Conservation (phyloP, 2,113 vertebrate genomes). For the Notarius quadriscutis region DNA sequence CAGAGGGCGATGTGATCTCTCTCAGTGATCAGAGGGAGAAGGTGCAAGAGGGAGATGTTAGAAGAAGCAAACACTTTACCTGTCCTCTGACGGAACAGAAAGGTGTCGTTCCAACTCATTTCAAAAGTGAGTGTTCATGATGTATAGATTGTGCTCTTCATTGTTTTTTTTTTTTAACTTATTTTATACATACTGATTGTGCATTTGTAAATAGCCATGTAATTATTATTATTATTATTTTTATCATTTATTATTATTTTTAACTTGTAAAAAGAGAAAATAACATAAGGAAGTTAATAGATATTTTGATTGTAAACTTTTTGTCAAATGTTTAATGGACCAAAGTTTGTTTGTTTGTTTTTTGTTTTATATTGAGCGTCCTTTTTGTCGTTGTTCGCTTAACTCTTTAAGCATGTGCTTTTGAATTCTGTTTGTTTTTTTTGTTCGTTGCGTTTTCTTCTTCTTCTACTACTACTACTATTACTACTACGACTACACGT, state of each 20-base stretch:
- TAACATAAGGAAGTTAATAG: constrained; percentile 68
- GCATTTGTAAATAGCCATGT: constrained; percentile 98
- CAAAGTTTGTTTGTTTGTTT: constrained; percentile 81
- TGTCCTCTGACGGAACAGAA: constrained; percentile 56
- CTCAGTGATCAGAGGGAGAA: not conserved
- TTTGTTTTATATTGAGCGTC: constrained; percentile 72
- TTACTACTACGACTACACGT: constrained; percentile 22
- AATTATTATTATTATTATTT: constrained; percentile 77
- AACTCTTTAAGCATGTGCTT: constrained; percentile 83
- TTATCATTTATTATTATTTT: constrained; percentile 50
- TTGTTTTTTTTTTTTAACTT: constrained; percentile 98
- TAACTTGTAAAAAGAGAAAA: constrained; percentile 83
- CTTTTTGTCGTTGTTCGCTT: constrained; percentile 74
- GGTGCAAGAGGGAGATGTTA: not conserved
- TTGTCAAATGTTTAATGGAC: constrained; percentile 95
- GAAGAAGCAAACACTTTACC: constrained; percentile 15
- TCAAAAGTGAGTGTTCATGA: constrained; percentile 74
- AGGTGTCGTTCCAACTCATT: constrained; percentile 57
- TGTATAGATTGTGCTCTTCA: constrained; percentile 95
- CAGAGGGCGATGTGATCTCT: constrained; percentile 40
- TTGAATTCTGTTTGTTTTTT: constrained; percentile 54
- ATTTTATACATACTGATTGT: constrained; percentile 98
- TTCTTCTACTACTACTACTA: constrained; percentile 14
- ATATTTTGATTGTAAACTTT: constrained; percentile 95
- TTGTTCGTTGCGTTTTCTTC: constrained; percentile 41